phyloP scores from a whole-genome alignment of 1,140 invertebrate genomes.

The Drosophila sp. region DNA sequence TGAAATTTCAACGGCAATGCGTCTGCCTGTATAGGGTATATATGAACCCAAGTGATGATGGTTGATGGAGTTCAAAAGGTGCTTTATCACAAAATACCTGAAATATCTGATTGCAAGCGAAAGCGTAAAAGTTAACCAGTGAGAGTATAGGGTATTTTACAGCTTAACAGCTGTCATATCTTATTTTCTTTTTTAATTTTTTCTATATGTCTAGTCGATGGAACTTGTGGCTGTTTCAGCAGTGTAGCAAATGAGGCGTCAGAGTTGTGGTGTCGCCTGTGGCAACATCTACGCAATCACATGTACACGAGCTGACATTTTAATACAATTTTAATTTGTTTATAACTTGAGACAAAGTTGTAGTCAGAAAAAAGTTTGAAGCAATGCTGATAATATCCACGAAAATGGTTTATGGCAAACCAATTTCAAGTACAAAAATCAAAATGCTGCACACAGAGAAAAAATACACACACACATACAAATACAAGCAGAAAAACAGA shows the following conservation, averaged over 20 bases:
- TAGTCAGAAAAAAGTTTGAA: conserved; percentile 40
- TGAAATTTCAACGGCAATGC: conserved; percentile 1
- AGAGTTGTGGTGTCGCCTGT: conserved; percentile 1
- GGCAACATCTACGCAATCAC: conserved; percentile 15
- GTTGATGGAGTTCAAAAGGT: neutral
- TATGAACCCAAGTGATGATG: neutral
- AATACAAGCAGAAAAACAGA: neutral
- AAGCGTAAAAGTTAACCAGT: neutral
- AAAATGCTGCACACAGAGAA: conserved; percentile 55
- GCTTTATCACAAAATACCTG: no score
- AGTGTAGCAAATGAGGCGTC: conserved; percentile 7
- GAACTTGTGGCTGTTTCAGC: conserved; percentile 2
- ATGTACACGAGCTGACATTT: conserved; percentile 62
- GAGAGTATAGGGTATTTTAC: conserved; percentile 3
- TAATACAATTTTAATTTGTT: conserved; percentile 81
- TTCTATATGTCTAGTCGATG: conserved; percentile 43
- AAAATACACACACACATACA: conserved; percentile 4
- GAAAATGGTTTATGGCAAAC: conserved; percentile 72
- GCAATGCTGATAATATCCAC: conserved; percentile 43
- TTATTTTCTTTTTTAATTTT: neutral
- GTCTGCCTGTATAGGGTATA: neutral
- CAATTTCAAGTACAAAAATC: conserved; percentile 80
- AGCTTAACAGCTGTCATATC: neutral
- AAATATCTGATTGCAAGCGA: no score
- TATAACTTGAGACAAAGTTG: conserved; percentile 72